Percentiles rank a stretch among this genome's conserved stretches.
Evolutionary conservation across 53 echinoderm and acorn worm species (phyloP).

Genomic region (Zoroaster sp.): DNA sequence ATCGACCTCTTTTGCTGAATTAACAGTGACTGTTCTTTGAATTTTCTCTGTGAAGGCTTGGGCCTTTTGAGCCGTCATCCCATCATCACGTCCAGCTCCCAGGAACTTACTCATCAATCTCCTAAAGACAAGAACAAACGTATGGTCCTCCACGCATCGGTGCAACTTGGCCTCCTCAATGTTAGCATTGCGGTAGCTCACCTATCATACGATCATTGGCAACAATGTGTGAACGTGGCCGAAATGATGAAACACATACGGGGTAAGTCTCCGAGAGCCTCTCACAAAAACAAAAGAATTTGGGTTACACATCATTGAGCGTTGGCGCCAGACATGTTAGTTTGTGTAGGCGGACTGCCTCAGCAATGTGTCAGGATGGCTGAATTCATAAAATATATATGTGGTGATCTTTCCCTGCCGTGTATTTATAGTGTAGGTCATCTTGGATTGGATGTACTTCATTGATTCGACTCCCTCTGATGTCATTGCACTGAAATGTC

Average conservation of each 20-base stretch:
- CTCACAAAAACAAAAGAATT: background rate
- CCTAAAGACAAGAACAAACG: slow-evolving; percentile 66
- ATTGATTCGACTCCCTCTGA: background rate
- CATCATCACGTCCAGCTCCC: slow-evolving; percentile 44
- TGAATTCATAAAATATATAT: background rate
- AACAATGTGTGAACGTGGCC: slow-evolving; percentile 84
- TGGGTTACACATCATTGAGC: background rate
- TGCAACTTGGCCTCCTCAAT: background rate
- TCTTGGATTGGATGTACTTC: background rate
- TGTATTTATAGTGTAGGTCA: background rate
- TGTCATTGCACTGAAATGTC: slow-evolving; percentile 37
- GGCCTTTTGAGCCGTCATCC: slow-evolving; percentile 80
- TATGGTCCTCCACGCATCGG: slow-evolving; percentile 57
- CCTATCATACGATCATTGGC: slow-evolving; percentile 78
- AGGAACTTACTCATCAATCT: slow-evolving; percentile 67
- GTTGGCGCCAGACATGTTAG: background rate
- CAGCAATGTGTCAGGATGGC: background rate
- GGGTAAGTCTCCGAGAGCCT: slow-evolving; percentile 42
- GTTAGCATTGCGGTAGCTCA: slow-evolving; percentile 68
- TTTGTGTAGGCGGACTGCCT: background rate
- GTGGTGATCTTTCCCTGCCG: background rate
- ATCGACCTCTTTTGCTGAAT: too few species aligned
- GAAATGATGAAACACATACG: slow-evolving; percentile 71
- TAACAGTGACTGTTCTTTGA: background rate
- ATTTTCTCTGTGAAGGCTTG: slow-evolving; percentile 48